A percentile compares a stretch with the other conserved stretches of the same genome.
phyloP scores from a whole-genome alignment of 2,113 vertebrate species.

The Dissostichus mawsoni region DNA sequence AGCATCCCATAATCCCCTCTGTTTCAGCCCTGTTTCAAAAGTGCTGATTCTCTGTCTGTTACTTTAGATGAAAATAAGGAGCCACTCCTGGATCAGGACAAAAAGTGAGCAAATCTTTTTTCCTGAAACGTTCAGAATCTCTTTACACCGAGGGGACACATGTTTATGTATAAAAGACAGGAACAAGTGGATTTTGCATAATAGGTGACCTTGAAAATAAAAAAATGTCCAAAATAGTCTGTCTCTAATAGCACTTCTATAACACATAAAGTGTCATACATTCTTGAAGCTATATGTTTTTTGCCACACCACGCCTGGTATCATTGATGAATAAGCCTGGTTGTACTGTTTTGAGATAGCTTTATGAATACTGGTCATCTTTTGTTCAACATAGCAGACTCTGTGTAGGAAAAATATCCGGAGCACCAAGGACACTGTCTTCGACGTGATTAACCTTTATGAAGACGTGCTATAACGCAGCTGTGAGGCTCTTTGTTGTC shows the following conservation, averaged over 20 bases:
- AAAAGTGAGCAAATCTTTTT: too few relatives aligned
- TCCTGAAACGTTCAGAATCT: too few relatives aligned
- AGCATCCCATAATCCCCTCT: too few relatives aligned
- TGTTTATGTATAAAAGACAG: background rate
- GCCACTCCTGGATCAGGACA: too few relatives aligned
- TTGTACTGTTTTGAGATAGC: conserved; percentile 8
- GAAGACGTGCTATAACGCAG: conserved; percentile 32
- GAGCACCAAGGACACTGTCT: conserved; percentile 28
- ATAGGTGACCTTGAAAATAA: too few relatives aligned
- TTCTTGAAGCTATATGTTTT: background rate
- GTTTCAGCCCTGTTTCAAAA: too few relatives aligned
- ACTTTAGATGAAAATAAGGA: too few relatives aligned
- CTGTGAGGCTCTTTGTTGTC: conserved; percentile 53
- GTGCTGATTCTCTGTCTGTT: too few relatives aligned
- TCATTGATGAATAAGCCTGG: background rate
- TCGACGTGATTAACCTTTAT: conserved; percentile 1
- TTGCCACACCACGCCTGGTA: background rate
- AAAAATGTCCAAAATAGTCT: background rate
- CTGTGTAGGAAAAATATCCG: conserved; percentile 46
- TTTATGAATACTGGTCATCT: conserved; percentile 51
- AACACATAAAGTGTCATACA: background rate
- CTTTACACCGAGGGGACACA: too few relatives aligned
- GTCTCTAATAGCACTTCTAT: background rate
- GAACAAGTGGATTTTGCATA: too few relatives aligned
- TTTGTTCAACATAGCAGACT: conserved; percentile 53